Base-by-base conservation (phyloP, 2,113 vertebrate species). In the Grammomys dolichurus region DNA sequence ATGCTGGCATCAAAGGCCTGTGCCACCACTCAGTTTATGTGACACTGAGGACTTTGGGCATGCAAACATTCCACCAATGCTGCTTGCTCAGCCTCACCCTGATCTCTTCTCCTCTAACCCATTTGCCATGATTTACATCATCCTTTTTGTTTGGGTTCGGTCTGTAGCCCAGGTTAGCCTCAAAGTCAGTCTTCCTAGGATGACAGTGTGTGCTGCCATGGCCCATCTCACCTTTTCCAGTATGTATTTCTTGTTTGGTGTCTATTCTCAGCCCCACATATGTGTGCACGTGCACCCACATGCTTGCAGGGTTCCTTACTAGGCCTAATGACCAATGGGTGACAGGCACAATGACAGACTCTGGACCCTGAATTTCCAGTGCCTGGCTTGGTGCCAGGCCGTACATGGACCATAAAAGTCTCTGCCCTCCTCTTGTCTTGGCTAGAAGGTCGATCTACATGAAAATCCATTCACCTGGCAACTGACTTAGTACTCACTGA, bases 401-500 rank as follows among this genome's bases (percentile, higher is more conserved):
- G 0, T 60, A 24, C 33, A 0, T 3, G 31, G 28, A 13, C 11
- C 40, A 43, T 9, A 5, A 26, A 48, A 1, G 58, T 17, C 31
- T 36, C 43, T 20, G 7, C 8, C 31, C 9, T 36, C 63, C 28
- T 20, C 63, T 36, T 51, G 36, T 76, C 33, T 72, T 1, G 31
- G 13, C 60, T 63, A 36, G 22, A 36, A 93, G 48, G 26, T 63
- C 60, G 63, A 63, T 8, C n/a, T 58, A 51, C 24, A 43, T 11
- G 12, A 48, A n/a, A 36, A 13, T 48, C 31, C 65, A 14, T 14
- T 69, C 78, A 5, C 8, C 63, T 7, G 43, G 10, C 2, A 28
- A 17, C 51, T 28, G 70, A 60, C 31, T 40, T 13, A 40, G 20
- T 16, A 3, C 40, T 58, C 7, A 14, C 31, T 7, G 33, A 1